phyloP scores from a whole-genome alignment of 2,888 invertebrate genomes.

The Hyposoter didymator region DNA sequence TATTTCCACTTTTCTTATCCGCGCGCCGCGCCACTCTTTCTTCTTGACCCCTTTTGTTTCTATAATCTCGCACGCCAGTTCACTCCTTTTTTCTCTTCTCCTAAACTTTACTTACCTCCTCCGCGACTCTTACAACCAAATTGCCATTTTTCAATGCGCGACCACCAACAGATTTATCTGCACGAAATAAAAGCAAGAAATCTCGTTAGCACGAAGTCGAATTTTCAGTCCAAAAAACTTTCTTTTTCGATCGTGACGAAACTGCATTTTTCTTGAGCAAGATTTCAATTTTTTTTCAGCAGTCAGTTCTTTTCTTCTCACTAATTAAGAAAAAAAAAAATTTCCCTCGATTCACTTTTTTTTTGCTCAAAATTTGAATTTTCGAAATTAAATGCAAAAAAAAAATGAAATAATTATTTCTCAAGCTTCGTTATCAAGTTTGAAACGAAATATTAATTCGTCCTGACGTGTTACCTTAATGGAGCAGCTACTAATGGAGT shows the following conservation, averaged over 20 bases:
- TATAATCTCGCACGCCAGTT: constrained; percentile 31
- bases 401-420: not conserved
- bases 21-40: constrained; percentile 29
- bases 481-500: not conserved
- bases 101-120: constrained; percentile 10
- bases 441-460: constrained; percentile 21
- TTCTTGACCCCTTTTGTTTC: constrained; percentile 59
- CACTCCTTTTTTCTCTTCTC: constrained; percentile 3
- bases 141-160: not conserved
- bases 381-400: not conserved
- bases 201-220: no score
- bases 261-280: no score
- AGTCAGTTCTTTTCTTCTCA: no score
- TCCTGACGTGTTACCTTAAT: constrained; percentile 24
- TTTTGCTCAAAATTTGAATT: not conserved
- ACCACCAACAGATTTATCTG: not conserved
- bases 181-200: not conserved
- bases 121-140: not conserved
- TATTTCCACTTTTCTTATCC: constrained; percentile 33
- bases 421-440: not conserved
- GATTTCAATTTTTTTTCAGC: no score
- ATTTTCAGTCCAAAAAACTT: not conserved
- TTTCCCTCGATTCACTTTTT: no score
- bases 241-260: no score
- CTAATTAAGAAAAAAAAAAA: no score